These are phyloP conservation scores for Cyphomyrus discorhynchus DNA, from an alignment of 2,113 vertebrate genomes.

Conservation along the genomic window DNA sequence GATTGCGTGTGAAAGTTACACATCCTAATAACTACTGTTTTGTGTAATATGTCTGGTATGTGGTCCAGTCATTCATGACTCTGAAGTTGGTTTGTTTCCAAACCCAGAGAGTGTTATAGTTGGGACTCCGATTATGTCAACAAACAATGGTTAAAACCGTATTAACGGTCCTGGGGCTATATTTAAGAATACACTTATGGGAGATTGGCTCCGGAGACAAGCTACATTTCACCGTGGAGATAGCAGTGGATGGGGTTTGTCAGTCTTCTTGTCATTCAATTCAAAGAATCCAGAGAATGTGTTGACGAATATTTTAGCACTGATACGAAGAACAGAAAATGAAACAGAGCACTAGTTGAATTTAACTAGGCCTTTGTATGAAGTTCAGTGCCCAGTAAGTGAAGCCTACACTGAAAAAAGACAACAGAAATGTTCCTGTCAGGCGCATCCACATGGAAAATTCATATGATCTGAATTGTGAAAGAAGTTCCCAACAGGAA, in stretches of 20 bases:
- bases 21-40: background rate
- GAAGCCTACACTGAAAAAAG: background rate
- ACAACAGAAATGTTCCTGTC: background rate
- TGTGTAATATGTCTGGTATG: slow-evolving; percentile 23
- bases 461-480: background rate
- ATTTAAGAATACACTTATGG: background rate
- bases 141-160: background rate
- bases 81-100: slow-evolving; percentile 14
- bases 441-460: background rate
- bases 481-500: background rate
- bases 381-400: background rate
- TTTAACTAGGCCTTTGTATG: background rate
- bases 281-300: background rate
- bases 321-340: background rate
- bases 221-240: background rate
- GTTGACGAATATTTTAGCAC: background rate
- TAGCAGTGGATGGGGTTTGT: background rate
- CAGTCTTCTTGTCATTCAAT: background rate
- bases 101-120: background rate
- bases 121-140: background rate
- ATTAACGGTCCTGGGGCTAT: background rate
- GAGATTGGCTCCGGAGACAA: background rate
- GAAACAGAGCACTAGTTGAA: background rate
- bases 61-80: background rate
- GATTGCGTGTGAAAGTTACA: background rate